A percentile compares a stretch with the other conserved stretches of the same genome.
phyloP scores from a whole-genome alignment of 2,113 vertebrate species.

The Toxotes jaculatrix region DNA sequence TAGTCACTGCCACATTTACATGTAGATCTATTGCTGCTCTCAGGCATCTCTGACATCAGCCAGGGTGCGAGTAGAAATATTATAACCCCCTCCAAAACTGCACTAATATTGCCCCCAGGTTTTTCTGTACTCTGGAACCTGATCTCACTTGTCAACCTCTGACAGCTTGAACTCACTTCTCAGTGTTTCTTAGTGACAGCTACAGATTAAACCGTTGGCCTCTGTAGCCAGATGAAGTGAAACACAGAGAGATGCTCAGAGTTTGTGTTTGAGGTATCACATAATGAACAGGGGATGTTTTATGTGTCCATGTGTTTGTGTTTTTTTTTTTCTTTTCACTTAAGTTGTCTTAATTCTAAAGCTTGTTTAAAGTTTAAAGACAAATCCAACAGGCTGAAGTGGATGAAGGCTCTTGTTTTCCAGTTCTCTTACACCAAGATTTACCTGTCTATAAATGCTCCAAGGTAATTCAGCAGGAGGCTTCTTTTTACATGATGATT shows the following conservation, averaged over 20 bases:
- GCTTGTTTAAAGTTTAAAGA: neutral
- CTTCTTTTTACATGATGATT: slow-evolving; percentile 66
- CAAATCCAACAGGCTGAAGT: neutral
- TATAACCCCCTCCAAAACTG: neutral
- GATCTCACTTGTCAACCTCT: neutral
- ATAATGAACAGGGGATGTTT: neutral
- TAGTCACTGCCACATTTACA: neutral
- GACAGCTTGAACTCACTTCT: slow-evolving; percentile 19
- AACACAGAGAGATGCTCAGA: slow-evolving; percentile 17
- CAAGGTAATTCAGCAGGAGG: slow-evolving; percentile 2
- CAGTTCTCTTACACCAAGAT: neutral
- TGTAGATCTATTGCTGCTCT: neutral
- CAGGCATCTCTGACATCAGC: neutral
- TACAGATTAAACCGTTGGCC: slow-evolving; percentile 76
- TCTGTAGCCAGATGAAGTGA: slow-evolving; percentile 76
- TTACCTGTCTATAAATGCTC: slow-evolving; percentile 23
- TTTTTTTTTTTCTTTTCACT: neutral
- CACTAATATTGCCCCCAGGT: neutral
- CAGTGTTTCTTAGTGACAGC: slow-evolving; percentile 71
- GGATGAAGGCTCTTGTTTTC: neutral
- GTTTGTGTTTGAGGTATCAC: neutral
- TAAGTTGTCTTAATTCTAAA: neutral
- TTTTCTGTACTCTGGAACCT: neutral
- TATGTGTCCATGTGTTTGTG: neutral
- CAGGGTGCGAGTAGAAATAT: neutral